A percentile compares a stretch with the other conserved stretches of the same genome.
Evolutionary conservation across 92 coral and sea anemone genomes (phyloP).

Genomic region (Heteractis magnifica): DNA sequence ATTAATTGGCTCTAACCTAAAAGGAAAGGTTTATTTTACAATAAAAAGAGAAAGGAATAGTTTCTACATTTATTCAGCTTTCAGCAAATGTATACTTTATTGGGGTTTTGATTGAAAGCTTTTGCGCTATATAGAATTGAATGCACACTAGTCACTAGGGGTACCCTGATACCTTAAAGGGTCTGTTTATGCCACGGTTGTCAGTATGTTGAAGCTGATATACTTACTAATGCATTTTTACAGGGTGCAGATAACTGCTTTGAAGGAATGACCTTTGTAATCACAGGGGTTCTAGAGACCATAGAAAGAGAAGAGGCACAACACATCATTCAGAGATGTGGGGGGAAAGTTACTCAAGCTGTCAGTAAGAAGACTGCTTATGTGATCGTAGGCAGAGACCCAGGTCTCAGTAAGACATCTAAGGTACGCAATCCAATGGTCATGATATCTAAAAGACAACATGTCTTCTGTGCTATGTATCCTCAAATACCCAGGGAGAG

Average conservation of each 20-base stretch:
- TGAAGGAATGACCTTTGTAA: constrained; percentile 86
- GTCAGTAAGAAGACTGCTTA: constrained; percentile 93
- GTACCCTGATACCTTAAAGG: no score
- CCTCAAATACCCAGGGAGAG: neutral
- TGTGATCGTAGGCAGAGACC: constrained; percentile 75
- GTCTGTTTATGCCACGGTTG: neutral
- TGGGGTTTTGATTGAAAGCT: no score
- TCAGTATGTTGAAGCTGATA: no score
- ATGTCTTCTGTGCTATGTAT: no score
- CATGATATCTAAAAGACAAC: no score
- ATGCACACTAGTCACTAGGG: no score
- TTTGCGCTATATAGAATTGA: no score
- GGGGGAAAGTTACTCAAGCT: constrained; percentile 86
- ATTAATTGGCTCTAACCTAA: no score
- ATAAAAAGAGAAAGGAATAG: no score
- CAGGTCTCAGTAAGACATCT: constrained; percentile 72
- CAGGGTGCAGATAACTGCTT: constrained; percentile 93
- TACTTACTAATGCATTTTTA: neutral
- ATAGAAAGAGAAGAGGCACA: constrained; percentile 82
- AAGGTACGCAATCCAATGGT: constrained; percentile 51
- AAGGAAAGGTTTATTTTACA: no score
- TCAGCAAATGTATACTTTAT: no score
- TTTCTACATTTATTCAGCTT: no score
- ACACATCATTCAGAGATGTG: constrained; percentile 84
- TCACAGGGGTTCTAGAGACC: constrained; percentile 81